Base-by-base conservation (phyloP, 1,140 invertebrate species). In the Drosophila biarmipes region DNA sequence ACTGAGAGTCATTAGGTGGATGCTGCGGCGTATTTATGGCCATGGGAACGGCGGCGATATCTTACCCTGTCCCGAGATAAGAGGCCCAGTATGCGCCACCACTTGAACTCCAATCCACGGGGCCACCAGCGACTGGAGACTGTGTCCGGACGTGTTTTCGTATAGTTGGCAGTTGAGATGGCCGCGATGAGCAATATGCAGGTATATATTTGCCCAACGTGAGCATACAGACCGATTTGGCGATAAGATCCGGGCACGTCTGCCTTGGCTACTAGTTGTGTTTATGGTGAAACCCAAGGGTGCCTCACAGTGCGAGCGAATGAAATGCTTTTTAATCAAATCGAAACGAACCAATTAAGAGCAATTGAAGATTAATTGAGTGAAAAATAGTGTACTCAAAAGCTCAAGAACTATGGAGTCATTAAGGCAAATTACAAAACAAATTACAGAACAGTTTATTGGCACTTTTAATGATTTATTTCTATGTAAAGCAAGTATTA, bases 131-230 rank as follows among this genome's bases (percentile, higher is more conserved):
- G 40, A 52, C 73, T 49, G 31, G 38, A 42, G 49, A 31, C 31
- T 68, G 38, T 51, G 48, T 63, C 55, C 42, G 42, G 51, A 61
- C 61, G 52, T 64, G 38, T 66, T 68, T 74, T 64, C 46, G 29
- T 74, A 29, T 73, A 73, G 69, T 73, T 74, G 69, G 69, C 69
- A 74, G 58, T 19, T 74, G 40, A 56, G 34, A 51, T 21, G 48
- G 19, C 6, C 11, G 19, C 12, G 29, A 56, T 76, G 64, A 51
- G 43, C 64, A 77, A 76, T 67, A 38, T 58, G 69, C 72, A 61
- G 55, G 52, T 66, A 57, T 62, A 72, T 87, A 76, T 87, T 87
- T 89, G 75, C 63, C 35, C 79, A 89, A 87, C 84, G 84, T 87
- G 84, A 89, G 84, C 81, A 86, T 40, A 87, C 84, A 87, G 64